Base-by-base conservation (phyloP, 2,888 invertebrate genomes). In the Ecdyonurus torrentis region DNA sequence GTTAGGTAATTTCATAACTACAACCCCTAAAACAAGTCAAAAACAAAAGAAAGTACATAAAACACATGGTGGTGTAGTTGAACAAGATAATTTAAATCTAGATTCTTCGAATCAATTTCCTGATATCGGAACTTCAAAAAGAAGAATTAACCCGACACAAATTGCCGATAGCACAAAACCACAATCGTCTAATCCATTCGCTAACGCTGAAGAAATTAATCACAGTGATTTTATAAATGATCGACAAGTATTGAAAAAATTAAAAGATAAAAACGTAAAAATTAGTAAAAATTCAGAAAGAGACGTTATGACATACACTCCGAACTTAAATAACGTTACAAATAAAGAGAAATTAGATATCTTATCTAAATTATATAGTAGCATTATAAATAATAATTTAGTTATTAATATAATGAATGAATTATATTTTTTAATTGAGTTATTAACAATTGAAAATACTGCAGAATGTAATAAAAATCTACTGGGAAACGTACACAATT, bases 321-420 rank as follows among this genome's bases (percentile, higher is more conserved):
- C n/a, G n/a, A n/a, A n/a, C 10, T 15, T 23, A 22, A 61, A 1
- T 58, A 23, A 20, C 61, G 63, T 23, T 67, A 77, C 66, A 2
- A 75, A 77, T 67, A 75, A 74, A 66, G 75, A 78, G 0, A 74
- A 79, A 67, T 71, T 88, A 1, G 78, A 85, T 67, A 69, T 77
- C 24, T 69, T 87, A 25, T 74, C 80, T 1, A 70, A 77, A 64
- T 73, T 87, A 52, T 87, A 87, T 67, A 75, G 79, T 59, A 71
- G 73, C 61, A 75, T 86, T 66, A 71, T 87, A 15, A 78, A 79
- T 66, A 78, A 79, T 68, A 81, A 83, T 70, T 74, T 85, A 61
- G 79, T 85, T 23, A 73, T 85, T 24, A 87, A 85, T 74, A 71
- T 84, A 2, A 80, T 82, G 66, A 80, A 83, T 0, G 88, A 88